These are phyloP conservation scores for Temnothorax rugatulus DNA, from an alignment of 2,888 invertebrate genomes.

Conservation along the genomic window DNA sequence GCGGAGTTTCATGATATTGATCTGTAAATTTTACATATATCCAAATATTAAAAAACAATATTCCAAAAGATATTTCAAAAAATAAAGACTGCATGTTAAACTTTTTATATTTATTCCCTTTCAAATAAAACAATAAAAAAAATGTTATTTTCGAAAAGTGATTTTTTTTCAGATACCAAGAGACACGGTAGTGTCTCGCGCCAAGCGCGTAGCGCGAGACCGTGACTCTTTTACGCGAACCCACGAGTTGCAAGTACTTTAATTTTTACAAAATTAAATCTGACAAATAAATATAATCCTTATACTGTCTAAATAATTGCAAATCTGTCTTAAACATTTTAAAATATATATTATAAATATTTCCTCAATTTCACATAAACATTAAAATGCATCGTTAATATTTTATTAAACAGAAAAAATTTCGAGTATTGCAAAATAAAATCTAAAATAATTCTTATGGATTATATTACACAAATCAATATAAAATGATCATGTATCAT, in stretches of 20 bases:
- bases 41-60: background rate
- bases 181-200: no score
- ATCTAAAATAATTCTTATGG: background rate
- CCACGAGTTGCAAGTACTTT: background rate
- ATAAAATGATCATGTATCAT: background rate
- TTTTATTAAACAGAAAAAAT: background rate
- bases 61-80: background rate
- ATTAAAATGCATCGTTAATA: background rate
- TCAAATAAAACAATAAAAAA: background rate
- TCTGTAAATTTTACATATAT: conserved; percentile 1
- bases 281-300: background rate
- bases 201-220: no score
- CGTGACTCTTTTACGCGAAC: no score
- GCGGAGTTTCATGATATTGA: background rate
- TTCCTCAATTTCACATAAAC: background rate
- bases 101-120: background rate
- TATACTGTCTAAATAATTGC: background rate
- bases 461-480: background rate
- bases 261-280: background rate
- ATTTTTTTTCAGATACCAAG: no score
- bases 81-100: background rate
- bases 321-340: background rate
- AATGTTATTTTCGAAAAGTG: background rate
- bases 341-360: background rate
- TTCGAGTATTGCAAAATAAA: background rate